Base-by-base conservation (phyloP, 1,140 invertebrate species). In the Venustaconcha ellipsiformis region DNA sequence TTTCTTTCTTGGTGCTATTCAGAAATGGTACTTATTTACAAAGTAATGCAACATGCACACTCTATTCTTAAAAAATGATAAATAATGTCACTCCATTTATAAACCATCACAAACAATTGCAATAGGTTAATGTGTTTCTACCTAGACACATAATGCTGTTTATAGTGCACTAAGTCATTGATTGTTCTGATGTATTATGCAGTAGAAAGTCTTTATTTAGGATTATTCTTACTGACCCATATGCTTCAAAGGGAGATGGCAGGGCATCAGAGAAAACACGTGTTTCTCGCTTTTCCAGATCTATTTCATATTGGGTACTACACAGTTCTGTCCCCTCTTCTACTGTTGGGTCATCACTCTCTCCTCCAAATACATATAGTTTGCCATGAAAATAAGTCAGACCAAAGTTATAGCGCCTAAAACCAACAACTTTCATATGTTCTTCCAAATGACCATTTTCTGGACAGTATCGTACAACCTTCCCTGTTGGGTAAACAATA, bases 291-390 rank as follows among this genome's bases (percentile, higher is more conserved):
- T 62, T 57, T 1, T 60, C 62, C 57, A 77, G 63, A 37, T 77
- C 75, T 15, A 77, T 58, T 60, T 77, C 75, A 72, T 72, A 77
- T 48, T 67, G 62, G 63, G 71, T 77, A 20, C 75, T 57, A 37
- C 75, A 77, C 63, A 77, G 69, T 72, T 77, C 75, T 23, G 75
- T 77, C 64, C 75, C 75, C 67, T 77, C 75, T 55, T 77, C 75
- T 23, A 77, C 75, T 20, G 75, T 77, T 30, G 75, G 75, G 23
- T 77, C 75, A 72, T 77, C 75, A 77, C 75, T 77, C 57, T 77
- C 75, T 48, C 75, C 75, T 18, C 75, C 75, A 56, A 77, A 77
- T 1, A 70, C 75, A 77, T 72, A 77, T n/a, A 77, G 58, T 67
- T 72, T 77, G 62, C 72, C 70, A 67, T 77, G 75, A 62, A 77